A percentile compares a stretch with the other conserved stretches of the same genome.
Conservation (phyloP, 1,140 invertebrate genomes). For the Drosophila lowei region DNA sequence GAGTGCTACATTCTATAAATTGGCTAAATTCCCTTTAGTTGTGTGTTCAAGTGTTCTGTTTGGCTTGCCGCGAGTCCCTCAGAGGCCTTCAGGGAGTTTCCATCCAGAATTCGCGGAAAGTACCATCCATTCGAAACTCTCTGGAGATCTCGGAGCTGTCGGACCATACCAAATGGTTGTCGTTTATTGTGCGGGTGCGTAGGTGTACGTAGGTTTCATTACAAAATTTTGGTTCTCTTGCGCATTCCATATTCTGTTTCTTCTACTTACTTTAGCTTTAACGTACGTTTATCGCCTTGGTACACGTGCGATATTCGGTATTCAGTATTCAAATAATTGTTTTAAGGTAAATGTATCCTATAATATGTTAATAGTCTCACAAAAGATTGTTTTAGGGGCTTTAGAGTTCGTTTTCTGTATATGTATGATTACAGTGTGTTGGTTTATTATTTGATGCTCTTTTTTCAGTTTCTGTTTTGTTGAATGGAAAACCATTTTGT, state of each 20-base stretch:
- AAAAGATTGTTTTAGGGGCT: conserved; percentile 66
- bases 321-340: conserved; percentile 49
- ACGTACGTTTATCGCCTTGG: conserved; percentile 51
- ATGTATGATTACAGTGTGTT: conserved; percentile 15
- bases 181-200: conserved; percentile 68
- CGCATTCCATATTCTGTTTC: conserved; percentile 47
- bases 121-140: neutral
- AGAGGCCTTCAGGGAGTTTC: too few species aligned
- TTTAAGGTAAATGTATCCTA: conserved; percentile 57
- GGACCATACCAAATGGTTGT: conserved; percentile 16
- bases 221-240: conserved; percentile 72
- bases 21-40: conserved; percentile 68
- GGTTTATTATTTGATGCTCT: conserved; percentile 38
- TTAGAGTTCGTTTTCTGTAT: conserved; percentile 27
- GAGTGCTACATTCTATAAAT: conserved; percentile 69
- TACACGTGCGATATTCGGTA: conserved; percentile 52
- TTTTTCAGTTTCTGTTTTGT: conserved; percentile 7
- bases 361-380: conserved; percentile 70
- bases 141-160: conserved; percentile 4
- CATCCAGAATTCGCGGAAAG: neutral
- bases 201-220: conserved; percentile 42
- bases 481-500: conserved; percentile 52
- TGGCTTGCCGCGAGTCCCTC: too few species aligned
- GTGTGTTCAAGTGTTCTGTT: neutral
- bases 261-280: conserved; percentile 61